Evolutionary conservation across 1,140 invertebrate genomes (phyloP).

Genomic region (Phortica variegata): DNA sequence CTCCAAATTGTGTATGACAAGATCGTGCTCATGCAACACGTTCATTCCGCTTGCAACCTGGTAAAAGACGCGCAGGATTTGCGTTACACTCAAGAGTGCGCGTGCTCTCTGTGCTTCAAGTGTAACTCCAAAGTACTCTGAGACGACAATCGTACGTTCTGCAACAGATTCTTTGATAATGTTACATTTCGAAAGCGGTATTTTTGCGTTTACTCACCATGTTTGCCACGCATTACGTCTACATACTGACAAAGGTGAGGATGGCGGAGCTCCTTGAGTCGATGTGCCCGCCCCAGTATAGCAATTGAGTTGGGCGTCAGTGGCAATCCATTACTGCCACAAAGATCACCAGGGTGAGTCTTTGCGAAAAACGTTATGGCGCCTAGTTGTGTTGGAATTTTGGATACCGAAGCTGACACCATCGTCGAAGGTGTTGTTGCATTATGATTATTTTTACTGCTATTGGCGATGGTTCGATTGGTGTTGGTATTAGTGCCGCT

Average conservation of each 20-base stretch:
- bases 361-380: constrained; percentile 89
- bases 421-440: constrained; percentile 4
- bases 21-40: constrained; percentile 71
- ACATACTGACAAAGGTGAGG: constrained; percentile 84
- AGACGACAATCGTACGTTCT: constrained; percentile 89
- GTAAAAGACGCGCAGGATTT: constrained; percentile 61
- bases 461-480: too few species aligned
- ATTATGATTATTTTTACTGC: too few species aligned
- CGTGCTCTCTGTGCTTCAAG: constrained; percentile 56
- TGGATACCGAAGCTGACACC: too few species aligned
- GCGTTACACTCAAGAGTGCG: constrained; percentile 60
- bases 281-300: constrained; percentile 86
- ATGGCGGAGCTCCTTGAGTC: constrained; percentile 78
- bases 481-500: too few species aligned
- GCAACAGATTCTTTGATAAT: constrained; percentile 6
- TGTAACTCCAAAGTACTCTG: constrained; percentile 78
- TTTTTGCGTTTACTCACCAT: constrained; percentile 67
- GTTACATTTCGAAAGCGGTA: neutral
- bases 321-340: constrained; percentile 93
- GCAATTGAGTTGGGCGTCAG: constrained; percentile 94
- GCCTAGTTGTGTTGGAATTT: constrained; percentile 61
- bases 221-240: constrained; percentile 89
- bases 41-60: constrained; percentile 74
- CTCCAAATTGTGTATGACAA: constrained; percentile 79
- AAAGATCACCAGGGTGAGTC: constrained; percentile 85